Base-by-base conservation (phyloP, 1,140 invertebrate genomes). In the Episyrphus balteatus region DNA sequence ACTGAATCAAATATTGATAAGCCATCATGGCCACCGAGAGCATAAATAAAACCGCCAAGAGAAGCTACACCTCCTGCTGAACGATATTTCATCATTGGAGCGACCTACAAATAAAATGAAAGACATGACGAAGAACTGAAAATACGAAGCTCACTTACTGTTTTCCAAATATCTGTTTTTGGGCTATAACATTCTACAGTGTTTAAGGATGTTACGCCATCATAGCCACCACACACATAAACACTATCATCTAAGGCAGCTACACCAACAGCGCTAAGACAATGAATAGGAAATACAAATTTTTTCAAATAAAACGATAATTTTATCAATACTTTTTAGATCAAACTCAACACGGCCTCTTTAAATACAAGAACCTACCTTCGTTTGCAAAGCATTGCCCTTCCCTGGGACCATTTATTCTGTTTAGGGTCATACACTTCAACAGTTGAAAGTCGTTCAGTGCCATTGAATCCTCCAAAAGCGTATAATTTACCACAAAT, bases 171-270 rank as follows among this genome's bases (percentile, higher is more conserved):
- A 59, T 86, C 80, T 44, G 71, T 80, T 56, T 82, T 79, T 2
- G 81, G 83, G 61, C 85, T 79, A 59, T 89, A 92, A 56, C 81
- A 80, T 68, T 92, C 89, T 2, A 92, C 86, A 1, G 84, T 88
- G 62, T 86, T 87, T 3, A 92, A 70, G 6, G 87, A 90, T 9
- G 86, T 85, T 10, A 86, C 78, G n/a, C 88, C 88, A 70, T 92
- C 87, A 55, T 90, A 86, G 19, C 88, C 88, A n/a, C 87, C 87
- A 66, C 87, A 91, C 2, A 92, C 88, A 60, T 91, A 92, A 39
- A 93, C 73, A 52, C 79, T 75, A 59, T 84, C 80, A 58, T 85
- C 82, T 15, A 92, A 61, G 7, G 86, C 77, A n/a, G 86, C 82
- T n/a, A 86, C 86, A 21, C 88, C 88, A 9, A 90, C 78, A 42